A percentile compares a stretch with the other conserved stretches of the same genome.
These are phyloP conservation scores for Microdon myrmicae DNA, from an alignment of 2,888 invertebrate genomes.

Conservation along the genomic window DNA sequence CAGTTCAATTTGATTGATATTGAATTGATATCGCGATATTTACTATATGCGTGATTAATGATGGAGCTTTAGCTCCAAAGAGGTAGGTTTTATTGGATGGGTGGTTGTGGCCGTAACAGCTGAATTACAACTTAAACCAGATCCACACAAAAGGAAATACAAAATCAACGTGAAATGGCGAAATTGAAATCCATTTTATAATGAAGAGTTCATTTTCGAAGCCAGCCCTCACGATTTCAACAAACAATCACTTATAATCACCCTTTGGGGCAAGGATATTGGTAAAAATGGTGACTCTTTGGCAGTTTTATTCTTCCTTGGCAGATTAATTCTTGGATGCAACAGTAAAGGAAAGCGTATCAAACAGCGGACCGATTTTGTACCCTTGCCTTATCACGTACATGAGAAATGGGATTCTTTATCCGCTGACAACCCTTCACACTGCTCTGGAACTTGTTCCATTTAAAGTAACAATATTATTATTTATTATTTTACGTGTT, in stretches of 20 bases:
- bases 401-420: conserved; percentile 91
- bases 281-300: conserved; percentile 92
- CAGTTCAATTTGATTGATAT: too few relatives aligned
- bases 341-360: conserved; percentile 88
- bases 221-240: conserved; percentile 89
- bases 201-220: conserved; percentile 92
- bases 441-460: conserved; percentile 37
- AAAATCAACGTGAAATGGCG: conserved; percentile 93
- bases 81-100: too few relatives aligned
- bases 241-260: conserved; percentile 86
- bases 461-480: too few relatives aligned
- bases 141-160: conserved; percentile 86
- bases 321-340: conserved; percentile 82
- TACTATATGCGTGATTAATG: too few relatives aligned
- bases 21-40: too few relatives aligned
- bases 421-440: conserved; percentile 66
- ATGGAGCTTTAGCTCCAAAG: too few relatives aligned
- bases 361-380: conserved; percentile 92
- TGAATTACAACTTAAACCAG: conserved; percentile 84
- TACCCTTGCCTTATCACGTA: conserved; percentile 88
- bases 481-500: too few relatives aligned
- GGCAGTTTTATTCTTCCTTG: too few relatives aligned
- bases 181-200: conserved; percentile 91
- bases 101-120: too few relatives aligned
- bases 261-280: conserved; percentile 89